phyloP scores from a whole-genome alignment of 2,888 invertebrate species.

The Sthenelais limicola region DNA sequence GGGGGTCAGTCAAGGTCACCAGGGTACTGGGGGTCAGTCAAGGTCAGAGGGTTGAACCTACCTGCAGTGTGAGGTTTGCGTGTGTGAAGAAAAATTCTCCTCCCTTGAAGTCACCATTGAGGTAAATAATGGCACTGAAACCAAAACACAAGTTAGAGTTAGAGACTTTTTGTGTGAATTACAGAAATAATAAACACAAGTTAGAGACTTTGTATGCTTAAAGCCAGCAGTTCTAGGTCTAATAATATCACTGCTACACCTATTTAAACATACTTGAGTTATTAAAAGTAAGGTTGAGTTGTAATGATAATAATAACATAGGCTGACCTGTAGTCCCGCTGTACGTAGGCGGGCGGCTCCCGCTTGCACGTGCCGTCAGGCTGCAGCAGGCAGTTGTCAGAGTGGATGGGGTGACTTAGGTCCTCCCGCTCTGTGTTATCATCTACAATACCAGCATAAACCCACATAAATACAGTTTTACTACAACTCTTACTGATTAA shows the following conservation, averaged over 20 bases:
- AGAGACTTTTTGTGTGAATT: too few relatives aligned
- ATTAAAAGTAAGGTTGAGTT: too few relatives aligned
- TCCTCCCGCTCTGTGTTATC: conserved; percentile 59
- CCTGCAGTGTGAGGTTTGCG: conserved; percentile 69
- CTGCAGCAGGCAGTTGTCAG: conserved; percentile 77
- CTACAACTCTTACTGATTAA: too few relatives aligned
- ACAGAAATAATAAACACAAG: too few relatives aligned
- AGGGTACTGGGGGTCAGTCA: too few relatives aligned
- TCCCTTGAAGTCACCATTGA: conserved; percentile 78
- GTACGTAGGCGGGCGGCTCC: conserved; percentile 76
- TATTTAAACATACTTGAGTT: too few relatives aligned
- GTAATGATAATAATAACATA: not conserved
- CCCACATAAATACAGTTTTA: not conserved
- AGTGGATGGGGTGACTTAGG: conserved; percentile 78
- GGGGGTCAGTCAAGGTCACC: too few relatives aligned
- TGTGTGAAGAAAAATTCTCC: conserved; percentile 79
- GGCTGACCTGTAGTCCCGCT: conserved; percentile 76
- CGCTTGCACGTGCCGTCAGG: conserved; percentile 74
- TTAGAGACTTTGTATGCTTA: too few relatives aligned
- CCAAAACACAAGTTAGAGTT: too few relatives aligned
- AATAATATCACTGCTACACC: too few relatives aligned
- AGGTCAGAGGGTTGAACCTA: conserved; percentile 48
- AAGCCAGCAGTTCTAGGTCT: too few relatives aligned
- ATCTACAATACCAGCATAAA: conserved; percentile 35
- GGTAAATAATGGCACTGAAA: conserved; percentile 77